These are phyloP conservation scores for Zaprionus camerounensis DNA, from an alignment of 1,140 invertebrate species.

Conservation along the genomic window DNA sequence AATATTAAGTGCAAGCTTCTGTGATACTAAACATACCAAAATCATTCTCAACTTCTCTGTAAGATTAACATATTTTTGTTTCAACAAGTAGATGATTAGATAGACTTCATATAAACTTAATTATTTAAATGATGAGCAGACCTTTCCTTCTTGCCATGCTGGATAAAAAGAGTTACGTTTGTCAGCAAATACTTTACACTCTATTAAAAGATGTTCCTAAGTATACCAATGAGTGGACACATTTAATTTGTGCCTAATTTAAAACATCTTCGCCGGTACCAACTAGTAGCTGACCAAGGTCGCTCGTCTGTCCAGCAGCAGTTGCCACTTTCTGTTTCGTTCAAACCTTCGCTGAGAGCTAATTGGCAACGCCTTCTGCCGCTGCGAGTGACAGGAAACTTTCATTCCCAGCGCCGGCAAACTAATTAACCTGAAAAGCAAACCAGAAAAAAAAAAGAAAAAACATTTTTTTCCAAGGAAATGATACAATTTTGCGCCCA, in stretches of 20 bases:
- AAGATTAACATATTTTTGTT: no score
- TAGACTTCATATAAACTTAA: no score
- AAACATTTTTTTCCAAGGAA: slow-evolving; percentile 70
- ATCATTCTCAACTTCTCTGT: no score
- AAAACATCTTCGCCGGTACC: neutral
- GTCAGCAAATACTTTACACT: neutral
- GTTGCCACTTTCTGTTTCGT: neutral
- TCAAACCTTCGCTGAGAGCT: slow-evolving; percentile 52
- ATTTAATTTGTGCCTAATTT: slow-evolving; percentile 22
- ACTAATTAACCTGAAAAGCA: slow-evolving; percentile 77
- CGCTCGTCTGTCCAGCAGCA: slow-evolving; percentile 13
- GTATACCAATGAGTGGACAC: neutral
- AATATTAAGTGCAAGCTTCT: no score
- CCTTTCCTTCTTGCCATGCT: no score
- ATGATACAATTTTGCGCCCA: slow-evolving; percentile 75
- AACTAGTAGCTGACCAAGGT: slow-evolving; percentile 23
- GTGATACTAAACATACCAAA: no score
- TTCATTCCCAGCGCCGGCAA: slow-evolving; percentile 66
- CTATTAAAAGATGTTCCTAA: neutral
- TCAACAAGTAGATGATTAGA: no score
- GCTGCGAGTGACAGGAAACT: slow-evolving; percentile 80
- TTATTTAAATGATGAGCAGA: no score
- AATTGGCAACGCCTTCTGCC: slow-evolving; percentile 78
- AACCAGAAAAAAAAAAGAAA: slow-evolving; percentile 33
- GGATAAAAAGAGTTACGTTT: neutral